Base-by-base conservation (phyloP, 2,888 invertebrate species). In the Machimus rusticus region DNA sequence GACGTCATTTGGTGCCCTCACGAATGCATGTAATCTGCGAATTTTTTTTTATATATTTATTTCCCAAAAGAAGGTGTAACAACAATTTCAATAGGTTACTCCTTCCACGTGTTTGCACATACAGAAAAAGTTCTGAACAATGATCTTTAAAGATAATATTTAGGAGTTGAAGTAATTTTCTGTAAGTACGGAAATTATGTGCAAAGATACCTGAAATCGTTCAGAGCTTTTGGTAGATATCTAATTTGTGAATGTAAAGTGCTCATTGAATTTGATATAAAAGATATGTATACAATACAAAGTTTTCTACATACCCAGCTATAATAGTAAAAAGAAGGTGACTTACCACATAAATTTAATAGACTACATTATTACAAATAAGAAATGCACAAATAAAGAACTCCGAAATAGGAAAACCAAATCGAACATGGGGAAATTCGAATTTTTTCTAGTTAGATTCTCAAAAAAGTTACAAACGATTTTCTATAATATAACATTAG, bases 1-100 rank as follows among this genome's bases (percentile, higher is more conserved):
- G 66, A 37, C 74, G 66, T 39, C 84, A 84, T n/a, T 46, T 66
- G 66, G 84, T 84, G 84, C 84, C 84, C 84, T 66, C 84, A 84
- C 84, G 84, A 37, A 28, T 43, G 6, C 51, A 51, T 51, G 34
- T 76, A 76, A 39, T 37, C 66, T 66, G 66, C 28, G 28, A 8
- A 66, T 66, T 14, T 46, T 43, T 14, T 14, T 66, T 12, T 39
- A 14, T 46, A 16, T 46, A 5, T 46, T 66, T 12, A 2, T 66
- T 66, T 19, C 23, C 66, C 8, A 55, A 66, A 66, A 23, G 23
- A 66, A 66, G 28, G 23, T 66, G 23, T 66, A 66, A 19, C 57
- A 57, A 57, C 23, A 9, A 66, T 66, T 51, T 51, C 8, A 51
- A n/a, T 8, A 51, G 23, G 9, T 66, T 12, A 66, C 2, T 66